A percentile compares a stretch with the other conserved stretches of the same genome.
These are phyloP conservation scores for Lepidurus apus DNA, from an alignment of 1,140 invertebrate genomes.

Conservation along the genomic window DNA sequence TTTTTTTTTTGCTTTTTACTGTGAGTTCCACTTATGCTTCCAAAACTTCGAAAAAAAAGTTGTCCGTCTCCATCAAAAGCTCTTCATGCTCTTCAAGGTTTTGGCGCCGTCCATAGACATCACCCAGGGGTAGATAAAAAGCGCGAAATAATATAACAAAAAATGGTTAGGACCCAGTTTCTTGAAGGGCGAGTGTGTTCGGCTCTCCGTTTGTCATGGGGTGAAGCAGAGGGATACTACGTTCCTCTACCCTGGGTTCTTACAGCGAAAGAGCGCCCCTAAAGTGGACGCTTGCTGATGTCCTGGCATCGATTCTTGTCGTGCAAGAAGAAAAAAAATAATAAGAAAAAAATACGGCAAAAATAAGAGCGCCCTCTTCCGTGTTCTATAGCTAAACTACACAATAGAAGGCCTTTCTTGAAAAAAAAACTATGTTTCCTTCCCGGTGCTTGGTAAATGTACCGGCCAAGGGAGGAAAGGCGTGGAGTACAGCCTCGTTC, in stretches of 20 bases:
- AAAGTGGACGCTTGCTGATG: conserved; percentile 17
- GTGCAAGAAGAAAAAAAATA: background rate
- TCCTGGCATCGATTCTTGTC: conserved; percentile 17
- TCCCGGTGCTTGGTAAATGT: no score
- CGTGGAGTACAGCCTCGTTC: no score
- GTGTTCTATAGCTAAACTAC: no score
- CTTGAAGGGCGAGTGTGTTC: background rate
- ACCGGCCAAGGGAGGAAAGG: no score
- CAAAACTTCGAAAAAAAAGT: background rate
- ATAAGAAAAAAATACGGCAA: no score
- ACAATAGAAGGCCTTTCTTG: no score
- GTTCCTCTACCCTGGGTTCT: background rate
- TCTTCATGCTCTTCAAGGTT: conserved; percentile 5
- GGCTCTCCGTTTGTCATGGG: background rate
- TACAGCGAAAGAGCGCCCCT: background rate
- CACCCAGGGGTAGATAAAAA: background rate
- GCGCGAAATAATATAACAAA: conserved; percentile 19
- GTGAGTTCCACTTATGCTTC: background rate
- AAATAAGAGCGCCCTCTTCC: no score
- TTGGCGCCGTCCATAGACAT: background rate
- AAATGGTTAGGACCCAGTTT: background rate
- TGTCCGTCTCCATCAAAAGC: conserved; percentile 5
- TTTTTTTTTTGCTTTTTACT: background rate
- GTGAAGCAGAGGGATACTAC: background rate
- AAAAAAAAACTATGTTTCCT: no score